These are phyloP conservation scores for Lasioglossum calceatum DNA, from an alignment of 2,888 invertebrate genomes.

Conservation along the genomic window DNA sequence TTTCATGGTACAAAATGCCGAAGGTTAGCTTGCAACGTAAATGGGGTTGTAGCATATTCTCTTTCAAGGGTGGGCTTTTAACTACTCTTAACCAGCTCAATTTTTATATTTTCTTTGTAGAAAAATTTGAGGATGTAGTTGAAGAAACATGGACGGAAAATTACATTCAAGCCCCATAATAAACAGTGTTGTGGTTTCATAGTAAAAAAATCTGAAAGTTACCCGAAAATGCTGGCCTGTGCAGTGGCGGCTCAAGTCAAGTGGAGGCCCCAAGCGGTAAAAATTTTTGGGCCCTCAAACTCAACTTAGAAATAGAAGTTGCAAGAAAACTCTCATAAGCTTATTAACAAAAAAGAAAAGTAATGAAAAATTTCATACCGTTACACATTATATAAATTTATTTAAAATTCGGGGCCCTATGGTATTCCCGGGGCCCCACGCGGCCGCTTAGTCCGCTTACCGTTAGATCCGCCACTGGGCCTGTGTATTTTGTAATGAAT, in stretches of 20 bases:
- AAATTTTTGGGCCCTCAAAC: too few relatives aligned
- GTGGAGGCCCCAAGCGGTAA: too few relatives aligned
- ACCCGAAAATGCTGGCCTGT: background rate
- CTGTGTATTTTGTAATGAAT: background rate
- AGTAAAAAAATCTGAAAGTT: background rate
- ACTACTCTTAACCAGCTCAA: background rate
- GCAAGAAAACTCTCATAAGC: too few relatives aligned
- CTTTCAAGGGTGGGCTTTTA: background rate
- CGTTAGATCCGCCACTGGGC: background rate
- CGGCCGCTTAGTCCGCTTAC: too few relatives aligned
- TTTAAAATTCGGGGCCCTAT: too few relatives aligned
- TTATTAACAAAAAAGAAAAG: too few relatives aligned
- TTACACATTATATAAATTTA: too few relatives aligned
- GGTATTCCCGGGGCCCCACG: too few relatives aligned
- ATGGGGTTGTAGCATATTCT: background rate
- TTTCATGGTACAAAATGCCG: background rate
- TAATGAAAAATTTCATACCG: too few relatives aligned
- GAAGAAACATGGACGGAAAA: background rate
- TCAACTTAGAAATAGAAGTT: too few relatives aligned
- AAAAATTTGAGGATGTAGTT: background rate
- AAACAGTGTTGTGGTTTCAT: background rate
- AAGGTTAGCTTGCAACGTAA: background rate
- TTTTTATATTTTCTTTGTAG: background rate
- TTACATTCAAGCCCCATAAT: background rate
- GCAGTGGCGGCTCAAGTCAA: too few relatives aligned